Percentiles rank a stretch among this genome's conserved stretches.
These are phyloP conservation scores for Limnephilus auricula DNA, from an alignment of 2,888 invertebrate species.

Conservation along the genomic window DNA sequence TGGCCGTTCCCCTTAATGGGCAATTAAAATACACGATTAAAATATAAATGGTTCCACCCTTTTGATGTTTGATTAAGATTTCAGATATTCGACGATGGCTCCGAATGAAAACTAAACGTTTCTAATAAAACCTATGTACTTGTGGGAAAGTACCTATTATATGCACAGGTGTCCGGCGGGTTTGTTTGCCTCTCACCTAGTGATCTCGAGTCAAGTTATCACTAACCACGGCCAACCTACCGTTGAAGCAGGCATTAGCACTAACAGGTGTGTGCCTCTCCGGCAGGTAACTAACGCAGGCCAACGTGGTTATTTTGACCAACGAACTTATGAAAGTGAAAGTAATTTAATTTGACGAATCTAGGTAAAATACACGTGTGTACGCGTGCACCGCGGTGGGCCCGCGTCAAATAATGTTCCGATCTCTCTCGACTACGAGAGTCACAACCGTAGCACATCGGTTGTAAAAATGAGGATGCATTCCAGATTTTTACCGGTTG, in stretches of 20 bases:
- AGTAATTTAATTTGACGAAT: neutral
- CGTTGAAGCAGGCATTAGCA: neutral
- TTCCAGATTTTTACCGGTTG: neutral
- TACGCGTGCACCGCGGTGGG: neutral
- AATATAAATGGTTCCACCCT: too few species aligned
- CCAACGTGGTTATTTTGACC: neutral
- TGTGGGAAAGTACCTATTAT: too few species aligned
- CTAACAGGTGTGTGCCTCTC: neutral
- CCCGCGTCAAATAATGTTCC: neutral
- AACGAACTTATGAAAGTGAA: slow-evolving; percentile 2
- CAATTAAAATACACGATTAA: too few species aligned
- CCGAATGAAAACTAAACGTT: neutral
- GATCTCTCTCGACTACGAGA: neutral
- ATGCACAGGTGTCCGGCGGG: neutral
- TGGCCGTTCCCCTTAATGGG: too few species aligned
- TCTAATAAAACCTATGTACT: neutral
- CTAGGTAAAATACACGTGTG: slow-evolving; percentile 2
- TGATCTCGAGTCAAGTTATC: neutral
- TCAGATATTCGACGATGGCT: neutral
- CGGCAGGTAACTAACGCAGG: neutral
- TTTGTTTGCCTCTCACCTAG: neutral
- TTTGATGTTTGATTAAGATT: too few species aligned
- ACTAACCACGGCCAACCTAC: too few species aligned
- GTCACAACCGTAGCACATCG: neutral
- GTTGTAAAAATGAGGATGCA: neutral